phyloP scores from a whole-genome alignment of 2,888 invertebrate species.

The Apamea anceps region DNA sequence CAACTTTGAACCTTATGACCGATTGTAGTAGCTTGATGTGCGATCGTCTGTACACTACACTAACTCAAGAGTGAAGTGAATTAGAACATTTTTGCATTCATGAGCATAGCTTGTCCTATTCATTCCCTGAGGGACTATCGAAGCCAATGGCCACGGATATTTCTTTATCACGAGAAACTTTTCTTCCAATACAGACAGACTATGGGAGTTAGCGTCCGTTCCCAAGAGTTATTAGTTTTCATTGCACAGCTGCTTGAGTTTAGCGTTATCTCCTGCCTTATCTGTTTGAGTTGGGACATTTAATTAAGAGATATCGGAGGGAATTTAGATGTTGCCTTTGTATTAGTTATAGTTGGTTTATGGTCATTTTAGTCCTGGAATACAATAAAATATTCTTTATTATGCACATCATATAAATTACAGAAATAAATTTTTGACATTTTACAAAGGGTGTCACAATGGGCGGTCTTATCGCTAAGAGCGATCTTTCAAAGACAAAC shows the following conservation, averaged over 20 bases:
- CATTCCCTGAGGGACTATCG: neutral
- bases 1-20: too few species aligned
- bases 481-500: too few species aligned
- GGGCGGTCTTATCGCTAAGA: too few species aligned
- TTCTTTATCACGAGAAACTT: conserved; percentile 60
- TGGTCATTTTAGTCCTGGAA: neutral
- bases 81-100: neutral
- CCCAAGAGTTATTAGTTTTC: conserved; percentile 55
- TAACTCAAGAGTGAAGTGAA: neutral
- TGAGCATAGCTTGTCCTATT: conserved; percentile 16
- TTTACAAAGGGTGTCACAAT: too few species aligned
- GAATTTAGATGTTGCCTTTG: conserved; percentile 16
- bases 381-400: too few species aligned
- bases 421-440: too few species aligned
- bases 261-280: conserved; percentile 32
- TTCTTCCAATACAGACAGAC: conserved; percentile 59
- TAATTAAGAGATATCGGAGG: conserved; percentile 28
- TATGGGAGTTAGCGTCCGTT: conserved; percentile 36
- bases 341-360: neutral
- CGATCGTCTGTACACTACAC: too few species aligned
- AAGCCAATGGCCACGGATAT: conserved; percentile 49
- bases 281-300: conserved; percentile 31
- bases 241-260: conserved; percentile 56
- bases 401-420: too few species aligned
- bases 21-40: too few species aligned